Evolutionary conservation across 2,888 invertebrate genomes (phyloP), one percentile per base, ranked within the genome.

Genomic region (Pheosia tremula): DNA sequence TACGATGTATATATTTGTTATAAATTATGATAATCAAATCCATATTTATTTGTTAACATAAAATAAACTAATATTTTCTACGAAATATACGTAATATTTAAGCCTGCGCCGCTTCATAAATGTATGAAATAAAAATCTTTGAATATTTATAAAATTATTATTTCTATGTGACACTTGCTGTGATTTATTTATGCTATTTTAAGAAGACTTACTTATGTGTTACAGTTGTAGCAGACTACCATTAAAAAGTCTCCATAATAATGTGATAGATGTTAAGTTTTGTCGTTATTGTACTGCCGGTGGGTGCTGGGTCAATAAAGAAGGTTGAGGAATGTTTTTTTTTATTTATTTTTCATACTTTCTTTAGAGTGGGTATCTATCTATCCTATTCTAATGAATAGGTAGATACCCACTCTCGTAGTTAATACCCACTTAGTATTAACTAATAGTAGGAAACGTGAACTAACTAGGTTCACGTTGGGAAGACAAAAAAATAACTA

Each of bases 251-350:
- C 24, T 24, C 24, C 24, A 24, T 2, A 24, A 24, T 24, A 24
- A 24, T 24, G 24, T 24, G 92, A 92, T 92, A 90, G 85, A 78
- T 83, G 82, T 89, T 85, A 83, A 84, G 79, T 86, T 85, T 76
- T 79, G 78, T 86, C 86, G 79, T 86, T 85, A 60, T 78, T 78
- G 76, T 67, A 70, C 69, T 81, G 80, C 79, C 73, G 81, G 77
- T 77, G 76, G 90, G 89, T 91, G 86, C 82, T 89, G 90, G 90
- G 86, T 81, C 74, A 89, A 87, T 90, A 91, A 91, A 90, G 80
- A 80, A 70, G 90, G 89, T 91, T 90, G 81, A 86, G 90, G 90
- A 87, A 69, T 68, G 74, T 59, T 38, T 62, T 65, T 58, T 65
- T 70, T 74, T 77, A 64, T 66, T 72, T 50, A 24, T 3, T 24